Conservation (phyloP, 2,888 invertebrate genomes). For the Iselma pallidipennis region DNA sequence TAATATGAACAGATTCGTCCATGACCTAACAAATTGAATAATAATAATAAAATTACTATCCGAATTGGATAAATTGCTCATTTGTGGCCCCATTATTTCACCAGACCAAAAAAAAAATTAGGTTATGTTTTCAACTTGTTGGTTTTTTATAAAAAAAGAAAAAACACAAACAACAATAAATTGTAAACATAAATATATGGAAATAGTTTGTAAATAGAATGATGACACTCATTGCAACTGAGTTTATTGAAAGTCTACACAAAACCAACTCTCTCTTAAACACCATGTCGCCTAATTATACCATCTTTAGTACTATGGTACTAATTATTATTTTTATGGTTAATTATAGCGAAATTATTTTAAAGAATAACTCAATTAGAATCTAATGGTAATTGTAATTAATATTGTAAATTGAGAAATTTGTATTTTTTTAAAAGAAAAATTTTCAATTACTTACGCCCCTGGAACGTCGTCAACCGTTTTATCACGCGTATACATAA, state of each 20-base stretch:
- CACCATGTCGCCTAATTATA: background rate
- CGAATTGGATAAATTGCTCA: background rate
- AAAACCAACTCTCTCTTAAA: conserved; percentile 14
- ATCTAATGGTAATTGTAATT: too few species aligned
- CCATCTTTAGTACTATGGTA: background rate
- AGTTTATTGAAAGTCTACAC: conserved; percentile 15
- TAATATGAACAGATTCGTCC: conserved; percentile 15
- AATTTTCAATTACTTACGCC: conserved; percentile 46
- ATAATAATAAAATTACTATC: background rate
- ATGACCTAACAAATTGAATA: conserved; percentile 6
- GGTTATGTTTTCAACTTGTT: conserved; percentile 7
- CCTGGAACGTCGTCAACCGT: conserved; percentile 56
- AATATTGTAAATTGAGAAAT: too few species aligned
- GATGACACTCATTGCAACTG: conserved; percentile 20
- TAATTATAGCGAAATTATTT: too few species aligned
- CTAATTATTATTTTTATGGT: too few species aligned
- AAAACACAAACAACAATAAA: too few species aligned
- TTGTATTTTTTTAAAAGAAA: background rate
- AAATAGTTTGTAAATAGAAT: background rate
- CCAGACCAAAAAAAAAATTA: background rate
- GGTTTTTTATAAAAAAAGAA: conserved; percentile 10
- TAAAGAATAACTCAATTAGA: too few species aligned
- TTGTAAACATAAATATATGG: too few species aligned
- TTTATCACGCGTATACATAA: conserved; percentile 50
- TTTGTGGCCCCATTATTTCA: too few species aligned